Evolutionary conservation across 2,113 vertebrate species (phyloP).

Genomic region (Atherinomorus stipes): DNA sequence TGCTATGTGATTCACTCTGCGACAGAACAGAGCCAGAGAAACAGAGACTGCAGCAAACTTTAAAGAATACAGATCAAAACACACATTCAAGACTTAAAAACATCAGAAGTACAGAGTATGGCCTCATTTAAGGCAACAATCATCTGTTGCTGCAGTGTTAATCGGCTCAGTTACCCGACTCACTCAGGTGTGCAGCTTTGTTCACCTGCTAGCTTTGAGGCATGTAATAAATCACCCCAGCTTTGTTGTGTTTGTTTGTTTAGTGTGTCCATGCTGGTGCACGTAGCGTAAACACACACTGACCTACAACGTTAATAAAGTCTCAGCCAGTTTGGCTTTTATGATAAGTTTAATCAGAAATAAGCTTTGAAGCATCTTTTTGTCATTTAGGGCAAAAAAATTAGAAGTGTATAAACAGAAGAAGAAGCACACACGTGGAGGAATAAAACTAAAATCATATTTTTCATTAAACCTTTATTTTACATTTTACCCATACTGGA

Average conservation of each 20-base stretch:
- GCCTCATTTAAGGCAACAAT: not conserved
- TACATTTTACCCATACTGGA: not conserved
- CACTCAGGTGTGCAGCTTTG: not conserved
- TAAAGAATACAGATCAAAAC: not conserved
- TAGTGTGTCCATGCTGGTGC: constrained; percentile 40
- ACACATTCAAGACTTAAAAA: not conserved
- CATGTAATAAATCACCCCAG: constrained; percentile 44
- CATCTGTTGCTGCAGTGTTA: constrained; percentile 11
- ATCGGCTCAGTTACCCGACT: constrained; percentile 14
- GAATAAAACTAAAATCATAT: not conserved
- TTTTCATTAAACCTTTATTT: not conserved
- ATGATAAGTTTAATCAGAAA: constrained; percentile 39
- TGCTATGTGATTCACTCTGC: constrained; percentile 16
- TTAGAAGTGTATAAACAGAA: not conserved
- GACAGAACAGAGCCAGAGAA: constrained; percentile 1
- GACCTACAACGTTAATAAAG: constrained; percentile 40
- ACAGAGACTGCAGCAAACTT: not conserved
- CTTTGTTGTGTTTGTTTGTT: constrained; percentile 57
- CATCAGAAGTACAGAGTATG: not conserved
- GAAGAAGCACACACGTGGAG: not conserved
- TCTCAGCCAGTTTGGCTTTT: constrained; percentile 14
- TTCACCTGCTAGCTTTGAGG: constrained; percentile 60
- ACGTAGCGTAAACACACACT: constrained; percentile 12
- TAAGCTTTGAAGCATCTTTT: constrained; percentile 19
- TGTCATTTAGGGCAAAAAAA: not conserved